Evolutionary conservation across 1,140 invertebrate species (phyloP).

Genomic region (Sminthurides bifidus): DNA sequence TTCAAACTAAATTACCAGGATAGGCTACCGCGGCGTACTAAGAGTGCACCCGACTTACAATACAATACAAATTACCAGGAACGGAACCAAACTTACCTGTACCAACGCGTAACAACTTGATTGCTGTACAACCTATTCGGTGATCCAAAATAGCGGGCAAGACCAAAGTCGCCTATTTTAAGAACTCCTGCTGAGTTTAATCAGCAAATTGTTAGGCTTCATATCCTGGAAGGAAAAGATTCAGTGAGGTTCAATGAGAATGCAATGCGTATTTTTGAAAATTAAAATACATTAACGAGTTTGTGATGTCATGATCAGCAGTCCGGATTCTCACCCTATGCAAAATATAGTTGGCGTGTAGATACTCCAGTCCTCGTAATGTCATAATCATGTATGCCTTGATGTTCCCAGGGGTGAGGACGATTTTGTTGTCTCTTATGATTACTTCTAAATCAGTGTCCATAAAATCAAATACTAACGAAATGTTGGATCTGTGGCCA

Average conservation of each 20-base stretch:
- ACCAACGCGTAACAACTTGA: slow-evolving; percentile 94
- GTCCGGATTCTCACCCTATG: slow-evolving; percentile 54
- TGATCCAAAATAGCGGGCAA: slow-evolving; percentile 93
- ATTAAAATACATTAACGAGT: background rate
- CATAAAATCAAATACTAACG: slow-evolving; percentile 99
- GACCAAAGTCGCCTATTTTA: slow-evolving; percentile 96
- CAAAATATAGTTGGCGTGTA: slow-evolving; percentile 93
- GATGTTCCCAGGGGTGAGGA: slow-evolving; percentile 83
- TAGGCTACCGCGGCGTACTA: no score
- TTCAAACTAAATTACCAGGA: no score
- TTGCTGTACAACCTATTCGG: slow-evolving; percentile 93
- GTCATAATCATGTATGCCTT: slow-evolving; percentile 95
- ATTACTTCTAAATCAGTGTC: slow-evolving; percentile 95
- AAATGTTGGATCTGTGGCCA: slow-evolving; percentile 96
- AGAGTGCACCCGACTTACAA: no score
- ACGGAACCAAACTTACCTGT: slow-evolving; percentile 57
- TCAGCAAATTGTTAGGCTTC: slow-evolving; percentile 96
- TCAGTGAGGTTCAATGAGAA: background rate
- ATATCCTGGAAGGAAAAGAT: slow-evolving; percentile 56
- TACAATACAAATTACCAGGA: background rate
- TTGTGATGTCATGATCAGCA: background rate
- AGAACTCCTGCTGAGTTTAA: slow-evolving; percentile 83
- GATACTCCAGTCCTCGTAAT: slow-evolving; percentile 83
- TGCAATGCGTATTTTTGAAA: background rate
- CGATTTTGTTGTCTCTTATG: slow-evolving; percentile 72